Evolutionary conservation across 1,140 invertebrate genomes (phyloP), one percentile per base, ranked within the genome.

Genomic region (Whitmania pigra): DNA sequence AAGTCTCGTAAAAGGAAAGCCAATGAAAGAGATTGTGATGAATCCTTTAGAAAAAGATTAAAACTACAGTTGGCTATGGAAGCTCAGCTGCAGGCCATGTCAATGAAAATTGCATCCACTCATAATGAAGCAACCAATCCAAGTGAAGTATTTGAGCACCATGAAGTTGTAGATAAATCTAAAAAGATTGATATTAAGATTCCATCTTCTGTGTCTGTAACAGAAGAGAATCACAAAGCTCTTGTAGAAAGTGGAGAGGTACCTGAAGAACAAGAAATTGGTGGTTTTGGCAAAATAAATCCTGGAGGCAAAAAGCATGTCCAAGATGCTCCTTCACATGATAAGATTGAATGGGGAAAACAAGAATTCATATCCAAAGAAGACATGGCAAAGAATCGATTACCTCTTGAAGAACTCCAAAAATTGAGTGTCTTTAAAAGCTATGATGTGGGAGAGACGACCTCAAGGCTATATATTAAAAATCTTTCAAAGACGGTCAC

Each of bases 401-500:
- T 92, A 72, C 86, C 88, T n/a, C 78, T 80, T 80, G 55, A 77
- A 83, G 89, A 94, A 82, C 88, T 91, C 80, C 87, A 88, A 78
- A 80, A 89, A 15, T 80, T 92, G 69, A 86, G 89, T 60, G 88
- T 93, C 22, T 95, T 92, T 76, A 91, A 90, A 80, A 92, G 91
- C 78, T 96, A 95, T 82, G 86, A 89, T 75, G 79, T 86, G 36
- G 93, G 93, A 20, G 85, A 88, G 60, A 88, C 90, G 20, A 90
- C 89, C 13, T 87, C 90, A 73, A 76, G 81, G 70, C 81, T 97
- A 13, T 96, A 97, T 78, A 88, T 97, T 53, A 97, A 97, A 80
- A 97, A 97, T 85, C 84, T 95, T 27, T 85, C 88, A 1, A 94
- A 93, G 84, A 86, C 87, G 75, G 88, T 92, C 0, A 86, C 85